Conservation (phyloP, 2,888 invertebrate species). For the Yponomeuta cagnagella region DNA sequence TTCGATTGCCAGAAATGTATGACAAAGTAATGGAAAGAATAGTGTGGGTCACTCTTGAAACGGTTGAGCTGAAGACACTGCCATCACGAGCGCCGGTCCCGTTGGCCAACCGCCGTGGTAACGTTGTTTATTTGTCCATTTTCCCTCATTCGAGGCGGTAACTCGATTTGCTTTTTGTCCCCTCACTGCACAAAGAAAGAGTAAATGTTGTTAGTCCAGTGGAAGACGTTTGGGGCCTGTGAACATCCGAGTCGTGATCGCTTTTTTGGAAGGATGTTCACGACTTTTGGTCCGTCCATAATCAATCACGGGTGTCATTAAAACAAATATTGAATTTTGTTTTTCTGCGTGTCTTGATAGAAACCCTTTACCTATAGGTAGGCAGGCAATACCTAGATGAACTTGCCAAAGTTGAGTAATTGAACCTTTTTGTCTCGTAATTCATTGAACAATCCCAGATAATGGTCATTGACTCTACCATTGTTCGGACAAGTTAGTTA, state of each 20-base stretch:
- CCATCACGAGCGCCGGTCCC: conserved; percentile 66
- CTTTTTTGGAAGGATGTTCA: conserved; percentile 37
- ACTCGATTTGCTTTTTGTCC: conserved; percentile 73
- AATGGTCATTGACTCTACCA: neutral
- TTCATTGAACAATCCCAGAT: neutral
- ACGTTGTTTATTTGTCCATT: conserved; percentile 72
- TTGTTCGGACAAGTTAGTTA: conserved; percentile 1
- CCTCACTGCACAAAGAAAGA: conserved; percentile 46
- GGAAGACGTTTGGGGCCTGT: conserved; percentile 38
- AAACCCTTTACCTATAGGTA: neutral
- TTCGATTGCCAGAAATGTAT: conserved; percentile 29
- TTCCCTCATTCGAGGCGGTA: conserved; percentile 68
- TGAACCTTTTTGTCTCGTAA: neutral
- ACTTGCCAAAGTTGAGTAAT: neutral
- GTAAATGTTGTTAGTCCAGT: conserved; percentile 66
- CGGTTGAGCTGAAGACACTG: conserved; percentile 48
- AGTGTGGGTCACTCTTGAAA: neutral
- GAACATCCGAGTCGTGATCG: conserved; percentile 44
- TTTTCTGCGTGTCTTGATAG: neutral
- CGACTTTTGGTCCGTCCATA: conserved; percentile 45
- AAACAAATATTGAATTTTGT: conserved; percentile 58
- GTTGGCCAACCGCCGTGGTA: conserved; percentile 68
- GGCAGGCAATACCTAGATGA: neutral
- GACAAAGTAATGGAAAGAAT: conserved; percentile 11
- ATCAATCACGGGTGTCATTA: conserved; percentile 67